Evolutionary conservation across 2,888 invertebrate genomes (phyloP).

Genomic region (Yponomeuta cagnagella): DNA sequence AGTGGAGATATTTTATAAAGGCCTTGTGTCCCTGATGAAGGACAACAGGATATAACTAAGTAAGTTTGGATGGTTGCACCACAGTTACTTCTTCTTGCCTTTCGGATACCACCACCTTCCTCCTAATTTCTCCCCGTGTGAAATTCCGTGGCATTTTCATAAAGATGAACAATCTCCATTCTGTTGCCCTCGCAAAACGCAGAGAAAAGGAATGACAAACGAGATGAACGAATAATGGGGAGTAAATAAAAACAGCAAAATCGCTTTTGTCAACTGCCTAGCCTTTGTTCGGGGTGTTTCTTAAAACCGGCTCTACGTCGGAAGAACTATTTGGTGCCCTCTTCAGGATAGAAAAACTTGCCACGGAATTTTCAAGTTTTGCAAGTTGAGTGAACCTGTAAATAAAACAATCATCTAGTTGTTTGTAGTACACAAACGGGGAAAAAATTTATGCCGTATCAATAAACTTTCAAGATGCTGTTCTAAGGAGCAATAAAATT

Average conservation of each 20-base stretch:
- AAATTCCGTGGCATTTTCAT: background rate
- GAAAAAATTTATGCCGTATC: too few species aligned
- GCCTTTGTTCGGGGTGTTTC: constrained; percentile 39
- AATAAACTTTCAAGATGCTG: too few species aligned
- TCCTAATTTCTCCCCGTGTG: background rate
- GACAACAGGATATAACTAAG: too few species aligned
- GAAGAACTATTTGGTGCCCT: background rate
- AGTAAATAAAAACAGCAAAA: constrained; percentile 71
- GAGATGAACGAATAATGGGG: constrained; percentile 69
- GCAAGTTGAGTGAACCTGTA: too few species aligned
- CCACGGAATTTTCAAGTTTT: background rate
- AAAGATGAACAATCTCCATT: constrained; percentile 50
- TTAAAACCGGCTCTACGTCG: constrained; percentile 18
- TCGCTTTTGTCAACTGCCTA: constrained; percentile 64
- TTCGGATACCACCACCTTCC: background rate
- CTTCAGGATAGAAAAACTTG: background rate
- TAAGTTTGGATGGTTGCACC: too few species aligned
- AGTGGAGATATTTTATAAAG: too few species aligned
- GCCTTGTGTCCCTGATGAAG: too few species aligned
- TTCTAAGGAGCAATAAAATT: too few species aligned
- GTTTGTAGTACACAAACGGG: too few species aligned
- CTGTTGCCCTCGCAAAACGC: constrained; percentile 56
- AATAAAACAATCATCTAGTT: too few species aligned
- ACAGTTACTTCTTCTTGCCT: too few species aligned
- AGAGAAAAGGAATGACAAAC: constrained; percentile 68